Percentiles rank a stretch among this genome's conserved stretches.
Evolutionary conservation across 2,888 invertebrate species (phyloP).

Genomic region (Zygothrica quintamaculata): DNA sequence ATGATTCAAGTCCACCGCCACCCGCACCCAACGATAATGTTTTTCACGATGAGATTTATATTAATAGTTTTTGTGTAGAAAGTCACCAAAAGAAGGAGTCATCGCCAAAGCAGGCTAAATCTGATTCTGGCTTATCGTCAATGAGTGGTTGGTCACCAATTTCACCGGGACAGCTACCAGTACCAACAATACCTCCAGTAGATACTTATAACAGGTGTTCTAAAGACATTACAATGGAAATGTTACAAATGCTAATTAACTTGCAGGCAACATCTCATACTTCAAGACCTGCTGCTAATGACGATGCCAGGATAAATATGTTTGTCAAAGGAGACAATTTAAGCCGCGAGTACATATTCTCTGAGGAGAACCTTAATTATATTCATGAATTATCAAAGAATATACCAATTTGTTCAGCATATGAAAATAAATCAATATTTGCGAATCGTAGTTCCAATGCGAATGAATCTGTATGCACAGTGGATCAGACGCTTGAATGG

Average conservation of each 20-base stretch:
- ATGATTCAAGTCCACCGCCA: slow-evolving; percentile 91
- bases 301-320: slow-evolving; percentile 2
- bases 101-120: slow-evolving; percentile 86
- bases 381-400: slow-evolving; percentile 84
- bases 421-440: slow-evolving; percentile 84
- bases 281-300: background rate
- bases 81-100: slow-evolving; percentile 25
- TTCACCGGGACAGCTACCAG: too few relatives aligned
- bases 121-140: slow-evolving; percentile 93
- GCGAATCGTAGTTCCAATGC: slow-evolving; percentile 38
- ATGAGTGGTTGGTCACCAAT: slow-evolving; percentile 95
- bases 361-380: slow-evolving; percentile 84
- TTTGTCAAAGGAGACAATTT: background rate
- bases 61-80: slow-evolving; percentile 70
- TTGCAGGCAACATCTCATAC: background rate
- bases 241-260: slow-evolving; percentile 40
- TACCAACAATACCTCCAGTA: too few relatives aligned
- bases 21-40: slow-evolving; percentile 90
- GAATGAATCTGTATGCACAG: slow-evolving; percentile 50
- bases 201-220: too few relatives aligned
- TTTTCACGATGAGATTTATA: slow-evolving; percentile 26
- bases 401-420: slow-evolving; percentile 84
- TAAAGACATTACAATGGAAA: slow-evolving; percentile 49
- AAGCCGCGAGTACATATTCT: slow-evolving; percentile 76
- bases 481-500: slow-evolving; percentile 80